Evolutionary conservation across 2,113 vertebrate genomes (phyloP).

Genomic region (Ondatra zibethicus): DNA sequence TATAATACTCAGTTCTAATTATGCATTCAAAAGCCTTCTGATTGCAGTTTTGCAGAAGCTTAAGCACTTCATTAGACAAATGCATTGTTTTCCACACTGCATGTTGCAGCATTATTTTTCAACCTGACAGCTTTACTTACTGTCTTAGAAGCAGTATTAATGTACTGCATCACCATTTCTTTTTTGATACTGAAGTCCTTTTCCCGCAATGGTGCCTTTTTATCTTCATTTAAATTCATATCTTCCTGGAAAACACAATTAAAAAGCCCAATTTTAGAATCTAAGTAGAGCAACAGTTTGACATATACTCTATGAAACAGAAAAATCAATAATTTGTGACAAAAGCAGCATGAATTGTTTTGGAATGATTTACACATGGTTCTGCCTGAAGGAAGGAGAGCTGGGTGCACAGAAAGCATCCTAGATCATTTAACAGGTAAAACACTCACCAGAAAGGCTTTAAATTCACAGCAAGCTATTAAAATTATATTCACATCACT

Average conservation of each 20-base stretch:
- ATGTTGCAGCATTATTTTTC: conserved; percentile 56
- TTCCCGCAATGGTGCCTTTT: conserved; percentile 95
- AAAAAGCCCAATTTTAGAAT: conserved; percentile 75
- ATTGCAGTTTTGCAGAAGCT: not conserved
- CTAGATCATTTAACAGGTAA: conserved; percentile 54
- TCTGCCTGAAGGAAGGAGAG: conserved; percentile 48
- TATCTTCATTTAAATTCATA: conserved; percentile 99
- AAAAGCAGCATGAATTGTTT: conserved; percentile 79
- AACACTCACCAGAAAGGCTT: conserved; percentile 57
- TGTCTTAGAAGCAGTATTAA: conserved; percentile 94
- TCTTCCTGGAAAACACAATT: conserved; percentile 92
- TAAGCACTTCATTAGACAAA: conserved; percentile 58
- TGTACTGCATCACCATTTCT: conserved; percentile 98
- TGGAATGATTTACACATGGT: conserved; percentile 67
- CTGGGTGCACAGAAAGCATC: conserved; percentile 40
- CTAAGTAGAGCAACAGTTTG: conserved; percentile 67
- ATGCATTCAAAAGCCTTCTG: conserved; percentile 53
- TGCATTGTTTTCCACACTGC: not conserved
- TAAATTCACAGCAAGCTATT: conserved; percentile 52
- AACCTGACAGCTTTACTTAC: conserved; percentile 89
- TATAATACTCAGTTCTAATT: conserved; percentile 33
- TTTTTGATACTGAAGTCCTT: conserved; percentile 96
- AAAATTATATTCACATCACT: conserved; percentile 68
- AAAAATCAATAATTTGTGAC: conserved; percentile 79
- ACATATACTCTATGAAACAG: conserved; percentile 43